A percentile compares a stretch with the other conserved stretches of the same genome.
Conservation (phyloP, 2,797 vertebrate genomes). For the Phylloscopus collybita region DNA sequence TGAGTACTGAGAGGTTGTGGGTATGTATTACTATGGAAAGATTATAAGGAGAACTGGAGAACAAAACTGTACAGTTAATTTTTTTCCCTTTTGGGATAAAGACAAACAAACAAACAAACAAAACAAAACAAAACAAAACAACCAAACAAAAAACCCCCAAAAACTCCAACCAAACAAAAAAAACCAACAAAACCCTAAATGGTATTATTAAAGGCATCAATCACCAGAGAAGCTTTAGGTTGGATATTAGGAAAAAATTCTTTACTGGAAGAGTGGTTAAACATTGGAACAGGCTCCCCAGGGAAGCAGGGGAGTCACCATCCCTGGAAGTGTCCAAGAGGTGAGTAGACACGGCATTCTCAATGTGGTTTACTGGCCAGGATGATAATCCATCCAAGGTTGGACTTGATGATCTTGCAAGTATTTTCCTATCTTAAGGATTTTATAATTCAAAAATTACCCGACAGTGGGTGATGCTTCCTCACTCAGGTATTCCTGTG, state of each 20-base stretch:
- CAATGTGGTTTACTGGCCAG: background rate
- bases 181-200: background rate
- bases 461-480: background rate
- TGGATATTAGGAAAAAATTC: background rate
- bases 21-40: background rate
- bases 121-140: too few species aligned
- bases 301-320: background rate
- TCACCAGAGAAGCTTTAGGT: background rate
- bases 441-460: background rate
- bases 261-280: background rate
- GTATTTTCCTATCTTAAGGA: background rate
- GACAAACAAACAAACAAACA: too few species aligned
- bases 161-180: too few species aligned
- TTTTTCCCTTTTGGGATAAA: background rate
- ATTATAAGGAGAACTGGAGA: background rate
- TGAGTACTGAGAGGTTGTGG: background rate
- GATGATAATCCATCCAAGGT: background rate
- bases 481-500: background rate
- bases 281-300: background rate
- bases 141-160: too few species aligned
- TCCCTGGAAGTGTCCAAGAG: background rate
- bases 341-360: accelerated
- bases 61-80: background rate
- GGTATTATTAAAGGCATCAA: background rate
- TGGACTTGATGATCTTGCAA: background rate